phyloP scores from a whole-genome alignment of 1,140 invertebrate genomes.

The Papilio helenus region DNA sequence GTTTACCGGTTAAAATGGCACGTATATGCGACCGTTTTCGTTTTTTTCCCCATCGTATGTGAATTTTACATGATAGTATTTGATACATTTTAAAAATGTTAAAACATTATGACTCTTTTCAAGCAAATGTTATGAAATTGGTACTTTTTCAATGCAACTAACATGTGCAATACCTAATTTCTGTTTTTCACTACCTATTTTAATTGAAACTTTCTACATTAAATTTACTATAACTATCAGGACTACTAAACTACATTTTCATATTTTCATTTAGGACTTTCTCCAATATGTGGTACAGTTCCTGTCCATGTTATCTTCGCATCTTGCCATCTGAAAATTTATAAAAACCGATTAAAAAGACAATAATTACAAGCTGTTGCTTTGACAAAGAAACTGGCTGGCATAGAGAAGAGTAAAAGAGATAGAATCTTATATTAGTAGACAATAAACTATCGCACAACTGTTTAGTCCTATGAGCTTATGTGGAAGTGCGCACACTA shows the following conservation, averaged over 20 bases:
- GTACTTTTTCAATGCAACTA: too few species aligned
- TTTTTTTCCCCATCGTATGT: not conserved
- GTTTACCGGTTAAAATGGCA: conserved; percentile 32
- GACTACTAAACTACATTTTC: not conserved
- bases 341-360: not conserved
- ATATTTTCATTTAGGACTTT: conserved; percentile 64
- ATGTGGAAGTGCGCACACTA: too few species aligned
- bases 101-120: not conserved
- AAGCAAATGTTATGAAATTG: too few species aligned
- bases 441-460: too few species aligned
- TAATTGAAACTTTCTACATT: not conserved
- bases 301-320: conserved; percentile 81
- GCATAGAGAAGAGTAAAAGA: not conserved
- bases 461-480: too few species aligned
- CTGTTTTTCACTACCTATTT: not conserved
- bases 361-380: not conserved
- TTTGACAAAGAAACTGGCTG: not conserved
- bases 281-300: conserved; percentile 71
- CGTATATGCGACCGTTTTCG: not conserved
- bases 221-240: not conserved
- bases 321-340: conserved; percentile 80
- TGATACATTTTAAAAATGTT: not conserved
- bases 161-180: not conserved
- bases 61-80: conserved; percentile 5
- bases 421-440: conserved; percentile 35